Base-by-base conservation (phyloP, 2,888 invertebrate genomes). In the Troilus luridus region DNA sequence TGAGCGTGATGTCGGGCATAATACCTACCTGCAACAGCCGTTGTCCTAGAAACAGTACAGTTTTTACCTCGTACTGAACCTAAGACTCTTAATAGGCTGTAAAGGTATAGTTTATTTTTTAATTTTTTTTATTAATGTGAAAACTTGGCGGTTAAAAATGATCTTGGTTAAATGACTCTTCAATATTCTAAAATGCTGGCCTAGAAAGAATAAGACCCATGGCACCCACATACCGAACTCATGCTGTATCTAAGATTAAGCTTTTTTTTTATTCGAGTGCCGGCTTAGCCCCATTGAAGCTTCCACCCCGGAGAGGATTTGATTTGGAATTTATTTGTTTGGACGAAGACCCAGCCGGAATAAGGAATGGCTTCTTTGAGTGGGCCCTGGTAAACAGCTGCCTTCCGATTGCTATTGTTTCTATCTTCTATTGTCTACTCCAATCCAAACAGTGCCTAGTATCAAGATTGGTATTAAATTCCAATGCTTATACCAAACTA, bases 261-360 rank as follows among this genome's bases (percentile, higher is more conserved):
- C 11, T n/a, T 24, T 64, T 64, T 24, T 9, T 11, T n/a, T 24
- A 64, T 5, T 14, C 10, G 11, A 41, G 72, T 0, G 1, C 72
- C 7, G 41, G 41, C 9, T 7, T 11, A 41, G 72, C 0, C 17
- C 72, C 72, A 77, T 41, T 77, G 72, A 77, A 41, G 72, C 7
- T 17, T 14, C 17, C 41, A 77, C 72, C 10, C 27, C 8, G 72
- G 41, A 41, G 56, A 11, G 56, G 54, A 58, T 85, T 85, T 85
- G 85, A 85, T 85, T 54, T 85, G 56, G 56, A 85, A 85, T 85
- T 85, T 85, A 85, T 85, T 54, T 56, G 85, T 85, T 85, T 85
- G 85, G 85, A 56, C 85, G 54, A 27, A 77, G 72, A 77, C 27
- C 72, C 27, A 14, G 72, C 17, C 72, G 85, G 85, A 85, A 56